Base-by-base conservation (phyloP, 2,113 vertebrate genomes). In the Microcebus ravelobensis region DNA sequence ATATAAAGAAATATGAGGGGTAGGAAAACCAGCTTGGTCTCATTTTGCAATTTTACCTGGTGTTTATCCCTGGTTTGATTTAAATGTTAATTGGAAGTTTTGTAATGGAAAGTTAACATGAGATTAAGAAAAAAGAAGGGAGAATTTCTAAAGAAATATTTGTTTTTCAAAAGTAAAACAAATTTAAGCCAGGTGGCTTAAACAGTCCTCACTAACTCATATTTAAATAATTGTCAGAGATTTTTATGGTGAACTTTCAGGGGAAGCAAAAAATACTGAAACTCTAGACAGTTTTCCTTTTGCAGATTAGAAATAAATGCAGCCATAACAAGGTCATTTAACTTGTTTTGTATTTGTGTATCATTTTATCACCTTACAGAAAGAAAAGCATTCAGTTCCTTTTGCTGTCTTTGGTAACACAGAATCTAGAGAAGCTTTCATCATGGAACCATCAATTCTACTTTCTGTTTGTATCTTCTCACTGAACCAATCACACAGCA, bases 161-260 rank as follows among this genome's bases (percentile, higher is more conserved):
- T 89, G 5, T 34, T 94, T 97, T 81, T 67, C 70, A 88, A 67
- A 87, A 92, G 42, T 50, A 45, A 65, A 79, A 61, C 20, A 71
- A 61, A 10, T 91, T 85, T 34, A 50, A 79, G 4, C 18, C 2
- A 52, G 48, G 9, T 84, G 48, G 4, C 39, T 89, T 67, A 76
- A 95, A 63, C 6, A 63, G 18, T 20, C 6, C 29, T 81, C 20
- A 34, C 3, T 81, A 86, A 50, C 18, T 91, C 55, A 83, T 77
- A 52, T 50, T 95, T 57, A 92, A 90, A 80, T 83, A 81, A 4
- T 80, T 74, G 10, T 83, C 42, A 95, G 27, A 79, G 11, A 61
- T 45, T 87, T 73, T 73, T 80, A 45, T 63, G 55, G 11, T 27
- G 34, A 80, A 73, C 29, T 94, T 83, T 63, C 63, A 61, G 8